phyloP scores from a whole-genome alignment of 2,888 invertebrate genomes.

The Cephus pulcher region DNA sequence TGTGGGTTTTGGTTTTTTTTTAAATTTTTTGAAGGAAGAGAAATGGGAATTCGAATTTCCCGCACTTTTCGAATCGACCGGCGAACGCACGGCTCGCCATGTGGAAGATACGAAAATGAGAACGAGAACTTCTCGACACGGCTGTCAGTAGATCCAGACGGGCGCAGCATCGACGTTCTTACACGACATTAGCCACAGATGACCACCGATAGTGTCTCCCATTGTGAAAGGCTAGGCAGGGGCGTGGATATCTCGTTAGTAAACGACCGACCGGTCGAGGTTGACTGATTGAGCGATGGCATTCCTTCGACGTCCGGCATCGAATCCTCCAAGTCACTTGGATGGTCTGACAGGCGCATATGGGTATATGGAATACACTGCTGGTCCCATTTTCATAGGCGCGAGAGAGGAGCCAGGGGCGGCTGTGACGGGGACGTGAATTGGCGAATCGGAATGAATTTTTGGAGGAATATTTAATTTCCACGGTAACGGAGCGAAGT shows the following conservation, averaged over 20 bases:
- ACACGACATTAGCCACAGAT: conserved; percentile 61
- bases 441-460: neutral
- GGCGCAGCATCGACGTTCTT: conserved; percentile 44
- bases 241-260: conserved; percentile 50
- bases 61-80: neutral
- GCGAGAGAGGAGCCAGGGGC: too few relatives aligned
- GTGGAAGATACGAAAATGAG: neutral
- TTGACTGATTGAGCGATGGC: conserved; percentile 43
- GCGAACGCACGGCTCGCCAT: neutral
- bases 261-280: conserved; percentile 38
- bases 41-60: neutral
- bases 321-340: conserved; percentile 33
- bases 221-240: conserved; percentile 51
- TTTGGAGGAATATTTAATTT: neutral
- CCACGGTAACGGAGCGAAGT: neutral
- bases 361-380: neutral
- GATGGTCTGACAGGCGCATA: conserved; percentile 3
- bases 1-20: neutral
- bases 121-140: conserved; percentile 24
- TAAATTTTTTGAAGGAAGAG: neutral
- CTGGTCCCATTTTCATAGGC: neutral
- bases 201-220: conserved; percentile 58
- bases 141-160: conserved; percentile 51
- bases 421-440: neutral
- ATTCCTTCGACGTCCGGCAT: conserved; percentile 27